Evolutionary conservation across 2,888 invertebrate species (phyloP), one percentile per base, ranked within the genome.

Genomic region (Vanessa cardui): DNA sequence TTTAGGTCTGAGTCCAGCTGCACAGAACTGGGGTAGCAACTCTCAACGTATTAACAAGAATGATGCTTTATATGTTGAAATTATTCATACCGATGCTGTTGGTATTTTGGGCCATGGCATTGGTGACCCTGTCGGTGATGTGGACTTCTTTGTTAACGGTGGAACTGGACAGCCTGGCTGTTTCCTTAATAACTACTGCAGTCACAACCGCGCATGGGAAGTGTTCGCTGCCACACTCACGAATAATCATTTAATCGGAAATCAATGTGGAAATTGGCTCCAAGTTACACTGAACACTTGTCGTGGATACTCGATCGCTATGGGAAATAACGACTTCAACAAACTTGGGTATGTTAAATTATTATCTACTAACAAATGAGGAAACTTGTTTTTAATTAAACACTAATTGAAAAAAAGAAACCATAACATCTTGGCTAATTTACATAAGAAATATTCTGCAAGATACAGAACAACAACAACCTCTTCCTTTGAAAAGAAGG

Each of bases 61-160:
- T 1, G 89, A 89, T 26, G 89, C 88, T 2, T 20, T n/a, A 0
- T 87, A 86, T 70, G 88, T 89, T 0, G 89, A 89, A 78, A 83
- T 88, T 0, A 85, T 89, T 18, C 89, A 89, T 65, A 89, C 89
- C 0, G 88, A 88, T 50, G 82, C 80, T 1, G 69, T 69, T 33
- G 85, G 86, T 5, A 6, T 44, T 74, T 39, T 63, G 16, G 60
- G 78, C 3, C 80, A 85, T 58, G 98, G 98, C 0, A 95, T 97
- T 73, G 94, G 94, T 21, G 95, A 95, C 75, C 94, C 95, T 0
- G 93, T 96, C 50, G 98, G 97, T 0, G 96, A 97, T 81, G 95
- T 97, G 0, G 98, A 98, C 87, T 98, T 97, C 87, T 98, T 95
- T 84, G 96, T 97, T 0, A 98, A 98, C 78, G 97, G 97, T 0